These are phyloP conservation scores for Zosterops japonicus DNA, from an alignment of 2,113 vertebrate species.

Conservation along the genomic window DNA sequence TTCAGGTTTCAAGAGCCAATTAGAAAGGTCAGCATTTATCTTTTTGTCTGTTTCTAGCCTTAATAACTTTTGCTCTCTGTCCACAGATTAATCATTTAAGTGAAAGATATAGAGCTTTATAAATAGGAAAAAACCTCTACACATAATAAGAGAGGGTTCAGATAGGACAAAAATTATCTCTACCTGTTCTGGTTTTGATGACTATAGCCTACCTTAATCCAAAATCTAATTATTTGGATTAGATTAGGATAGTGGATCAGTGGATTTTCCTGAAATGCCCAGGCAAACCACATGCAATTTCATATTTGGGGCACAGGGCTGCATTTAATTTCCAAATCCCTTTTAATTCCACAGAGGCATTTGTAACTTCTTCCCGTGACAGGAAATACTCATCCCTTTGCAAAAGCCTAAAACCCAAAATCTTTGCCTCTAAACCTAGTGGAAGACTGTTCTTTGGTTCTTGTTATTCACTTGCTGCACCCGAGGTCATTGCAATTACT, in stretches of 20 bases:
- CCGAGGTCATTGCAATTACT: neutral
- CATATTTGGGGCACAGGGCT: neutral
- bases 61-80: conserved; percentile 40
- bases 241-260: conserved; percentile 30
- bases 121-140: neutral
- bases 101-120: conserved; percentile 3
- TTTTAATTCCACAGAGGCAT: conserved; percentile 10
- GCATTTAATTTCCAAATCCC: conserved; percentile 36
- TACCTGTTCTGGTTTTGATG: conserved; percentile 43
- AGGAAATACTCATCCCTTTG: neutral
- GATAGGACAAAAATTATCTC: neutral
- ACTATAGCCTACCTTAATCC: conserved; percentile 32
- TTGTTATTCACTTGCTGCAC: neutral
- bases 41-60: conserved; percentile 42
- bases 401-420: neutral
- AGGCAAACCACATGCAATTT: conserved; percentile 21
- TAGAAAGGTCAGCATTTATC: conserved; percentile 58
- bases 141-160: neutral
- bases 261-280: conserved; percentile 41
- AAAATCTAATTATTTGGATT: conserved; percentile 60
- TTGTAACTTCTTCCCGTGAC: neutral
- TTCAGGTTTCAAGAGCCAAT: conserved; percentile 49
- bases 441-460: neutral
- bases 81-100: conserved; percentile 26
- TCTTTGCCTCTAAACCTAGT: neutral